phyloP scores from a whole-genome alignment of 2,888 invertebrate species.

The Acleris literana region DNA sequence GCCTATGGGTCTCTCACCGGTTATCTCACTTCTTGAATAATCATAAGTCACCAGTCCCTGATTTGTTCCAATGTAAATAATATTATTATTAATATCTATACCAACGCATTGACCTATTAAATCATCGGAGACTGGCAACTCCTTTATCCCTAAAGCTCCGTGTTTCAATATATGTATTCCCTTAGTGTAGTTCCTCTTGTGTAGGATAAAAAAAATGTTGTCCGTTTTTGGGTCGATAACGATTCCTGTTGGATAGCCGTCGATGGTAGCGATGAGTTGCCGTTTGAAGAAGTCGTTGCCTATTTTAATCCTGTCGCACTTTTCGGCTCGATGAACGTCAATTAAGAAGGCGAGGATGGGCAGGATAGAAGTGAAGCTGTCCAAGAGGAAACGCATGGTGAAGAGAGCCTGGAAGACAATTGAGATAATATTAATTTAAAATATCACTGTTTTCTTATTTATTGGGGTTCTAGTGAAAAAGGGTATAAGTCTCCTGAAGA shows the following conservation, averaged over 20 bases:
- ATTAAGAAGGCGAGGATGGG: conserved; percentile 43
- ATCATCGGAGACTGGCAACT: conserved; percentile 68
- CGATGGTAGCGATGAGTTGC: conserved; percentile 70
- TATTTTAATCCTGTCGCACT: conserved; percentile 72
- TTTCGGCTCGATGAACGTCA: conserved; percentile 48
- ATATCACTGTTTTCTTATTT: too few species aligned
- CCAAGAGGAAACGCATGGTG: conserved; percentile 48
- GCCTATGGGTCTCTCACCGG: conserved; percentile 70
- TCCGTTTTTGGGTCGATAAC: conserved; percentile 70
- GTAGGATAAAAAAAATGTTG: conserved; percentile 71
- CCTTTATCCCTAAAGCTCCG: conserved; percentile 70
- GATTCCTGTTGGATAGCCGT: conserved; percentile 72
- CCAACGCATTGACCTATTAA: conserved; percentile 70
- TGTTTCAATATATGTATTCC: conserved; percentile 71
- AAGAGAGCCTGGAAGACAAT: conserved; percentile 4
- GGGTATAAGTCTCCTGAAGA: too few species aligned
- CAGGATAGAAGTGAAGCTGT: conserved; percentile 42
- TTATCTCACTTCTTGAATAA: conserved; percentile 64
- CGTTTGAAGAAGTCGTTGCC: conserved; percentile 70
- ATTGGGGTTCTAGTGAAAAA: too few species aligned
- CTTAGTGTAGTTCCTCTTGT: conserved; percentile 75
- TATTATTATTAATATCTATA: conserved; percentile 57
- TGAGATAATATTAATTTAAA: not conserved
- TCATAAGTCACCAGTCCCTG: conserved; percentile 72
- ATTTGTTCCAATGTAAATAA: conserved; percentile 73